Conservation (phyloP, 2,113 vertebrate species). For the Gopherus flavomarginatus region DNA sequence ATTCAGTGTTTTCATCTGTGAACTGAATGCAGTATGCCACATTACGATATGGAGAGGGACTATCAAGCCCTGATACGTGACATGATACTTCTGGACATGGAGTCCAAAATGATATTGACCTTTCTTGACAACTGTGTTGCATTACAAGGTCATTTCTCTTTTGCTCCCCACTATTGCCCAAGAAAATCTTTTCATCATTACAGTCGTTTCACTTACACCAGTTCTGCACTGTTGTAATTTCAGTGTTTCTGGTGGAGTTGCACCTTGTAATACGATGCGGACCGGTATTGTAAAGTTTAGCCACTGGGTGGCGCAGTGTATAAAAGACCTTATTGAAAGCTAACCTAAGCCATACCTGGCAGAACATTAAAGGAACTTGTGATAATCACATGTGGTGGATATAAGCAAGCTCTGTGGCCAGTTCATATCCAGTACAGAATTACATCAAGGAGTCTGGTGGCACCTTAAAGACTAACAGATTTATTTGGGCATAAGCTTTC, state of each 20-base stretch:
- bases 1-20: neutral
- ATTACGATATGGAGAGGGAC: neutral
- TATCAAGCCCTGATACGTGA: neutral
- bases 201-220: accelerated
- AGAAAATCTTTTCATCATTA: neutral
- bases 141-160: neutral
- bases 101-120: neutral
- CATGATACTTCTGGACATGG: neutral
- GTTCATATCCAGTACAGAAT: neutral
- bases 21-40: neutral
- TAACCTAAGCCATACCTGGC: neutral
- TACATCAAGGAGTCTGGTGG: neutral
- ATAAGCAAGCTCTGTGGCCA: neutral
- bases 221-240: neutral
- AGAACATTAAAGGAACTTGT: neutral
- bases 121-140: accelerated
- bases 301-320: neutral
- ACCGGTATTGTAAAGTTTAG: neutral
- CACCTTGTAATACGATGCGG: neutral
- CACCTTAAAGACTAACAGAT: too few relatives aligned
- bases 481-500: too few relatives aligned
- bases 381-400: neutral
- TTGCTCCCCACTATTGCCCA: accelerated
- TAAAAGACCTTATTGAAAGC: neutral
- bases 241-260: accelerated